Conservation (phyloP, 2,888 invertebrate species). For the Protodeltote pygarga region DNA sequence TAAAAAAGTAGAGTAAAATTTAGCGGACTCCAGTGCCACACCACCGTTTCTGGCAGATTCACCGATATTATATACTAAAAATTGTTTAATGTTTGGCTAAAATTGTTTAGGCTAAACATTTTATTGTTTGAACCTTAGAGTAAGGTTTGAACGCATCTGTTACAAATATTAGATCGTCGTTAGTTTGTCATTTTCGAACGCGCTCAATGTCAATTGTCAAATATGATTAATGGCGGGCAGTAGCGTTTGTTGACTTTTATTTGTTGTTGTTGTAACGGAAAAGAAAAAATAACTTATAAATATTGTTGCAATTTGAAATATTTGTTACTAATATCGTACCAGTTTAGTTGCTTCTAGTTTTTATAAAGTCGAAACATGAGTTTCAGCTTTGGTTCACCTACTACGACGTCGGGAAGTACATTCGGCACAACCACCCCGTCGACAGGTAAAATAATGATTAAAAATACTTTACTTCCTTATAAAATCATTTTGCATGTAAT, state of each 20-base stretch:
- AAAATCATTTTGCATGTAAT: too few relatives aligned
- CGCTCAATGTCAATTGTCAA: conserved; percentile 5
- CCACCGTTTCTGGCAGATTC: too few relatives aligned
- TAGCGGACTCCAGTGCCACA: too few relatives aligned
- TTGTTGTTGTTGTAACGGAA: conserved; percentile 47
- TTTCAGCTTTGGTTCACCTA: conserved; percentile 67
- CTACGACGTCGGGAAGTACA: conserved; percentile 68
- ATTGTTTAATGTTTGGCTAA: too few relatives aligned
- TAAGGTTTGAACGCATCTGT: conserved; percentile 9
- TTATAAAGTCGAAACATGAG: conserved; percentile 59
- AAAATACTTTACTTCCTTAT: not conserved
- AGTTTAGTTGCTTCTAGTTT: conserved; percentile 3
- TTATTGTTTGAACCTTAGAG: too few relatives aligned
- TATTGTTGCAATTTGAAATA: conserved; percentile 3
- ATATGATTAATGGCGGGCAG: conserved; percentile 33
- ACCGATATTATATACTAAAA: too few relatives aligned
- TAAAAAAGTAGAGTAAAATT: too few relatives aligned
- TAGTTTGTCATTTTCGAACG: conserved; percentile 18
- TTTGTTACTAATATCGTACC: conserved; percentile 1
- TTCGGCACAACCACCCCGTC: conserved; percentile 72
- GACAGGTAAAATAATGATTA: conserved; percentile 60
- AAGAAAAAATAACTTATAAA: conserved; percentile 15
- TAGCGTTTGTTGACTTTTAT: conserved; percentile 43
- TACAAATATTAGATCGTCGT: not conserved
- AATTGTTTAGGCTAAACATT: too few relatives aligned